phyloP scores from a whole-genome alignment of 2,888 invertebrate genomes.

The Siphonodentalium dalli region DNA sequence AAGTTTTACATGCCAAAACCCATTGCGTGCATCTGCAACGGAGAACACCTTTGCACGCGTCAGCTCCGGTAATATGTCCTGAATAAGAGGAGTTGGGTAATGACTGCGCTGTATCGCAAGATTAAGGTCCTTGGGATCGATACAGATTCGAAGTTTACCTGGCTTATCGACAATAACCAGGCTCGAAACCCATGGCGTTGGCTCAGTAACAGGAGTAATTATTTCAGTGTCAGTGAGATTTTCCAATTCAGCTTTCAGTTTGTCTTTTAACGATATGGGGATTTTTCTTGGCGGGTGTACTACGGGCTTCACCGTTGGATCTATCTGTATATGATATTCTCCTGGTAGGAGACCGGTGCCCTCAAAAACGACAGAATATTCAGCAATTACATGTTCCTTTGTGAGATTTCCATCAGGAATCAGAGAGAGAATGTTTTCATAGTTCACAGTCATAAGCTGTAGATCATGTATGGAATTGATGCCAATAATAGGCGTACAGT shows the following conservation, averaged over 20 bases:
- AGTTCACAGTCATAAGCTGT: too few relatives aligned
- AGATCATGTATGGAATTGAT: too few relatives aligned
- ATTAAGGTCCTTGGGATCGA: constrained; percentile 33
- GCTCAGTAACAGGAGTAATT: constrained; percentile 22
- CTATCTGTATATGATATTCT: constrained; percentile 14
- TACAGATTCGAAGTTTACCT: constrained; percentile 26
- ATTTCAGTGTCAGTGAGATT: constrained; percentile 13
- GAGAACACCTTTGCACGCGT: constrained; percentile 8
- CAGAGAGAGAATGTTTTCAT: too few relatives aligned
- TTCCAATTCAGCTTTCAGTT: constrained; percentile 24
- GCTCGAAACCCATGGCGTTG: constrained; percentile 33
- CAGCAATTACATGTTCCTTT: too few relatives aligned
- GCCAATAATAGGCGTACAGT: too few relatives aligned
- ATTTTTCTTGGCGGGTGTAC: constrained; percentile 19
- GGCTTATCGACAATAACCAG: constrained; percentile 25
- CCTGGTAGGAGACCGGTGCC: constrained; percentile 12
- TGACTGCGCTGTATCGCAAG: constrained; percentile 18
- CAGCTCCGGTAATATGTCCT: constrained; percentile 8
- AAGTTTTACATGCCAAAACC: constrained; percentile 33
- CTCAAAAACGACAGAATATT: constrained; percentile 20
- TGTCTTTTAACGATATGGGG: constrained; percentile 14
- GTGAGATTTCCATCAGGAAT: too few relatives aligned
- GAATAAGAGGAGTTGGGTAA: constrained; percentile 7
- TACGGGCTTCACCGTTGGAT: constrained; percentile 9
- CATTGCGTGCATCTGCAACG: constrained; percentile 18